Percentiles rank a stretch among this genome's conserved stretches.
Conservation (phyloP, 2,797 vertebrate genomes). For the Saxicola maurus region DNA sequence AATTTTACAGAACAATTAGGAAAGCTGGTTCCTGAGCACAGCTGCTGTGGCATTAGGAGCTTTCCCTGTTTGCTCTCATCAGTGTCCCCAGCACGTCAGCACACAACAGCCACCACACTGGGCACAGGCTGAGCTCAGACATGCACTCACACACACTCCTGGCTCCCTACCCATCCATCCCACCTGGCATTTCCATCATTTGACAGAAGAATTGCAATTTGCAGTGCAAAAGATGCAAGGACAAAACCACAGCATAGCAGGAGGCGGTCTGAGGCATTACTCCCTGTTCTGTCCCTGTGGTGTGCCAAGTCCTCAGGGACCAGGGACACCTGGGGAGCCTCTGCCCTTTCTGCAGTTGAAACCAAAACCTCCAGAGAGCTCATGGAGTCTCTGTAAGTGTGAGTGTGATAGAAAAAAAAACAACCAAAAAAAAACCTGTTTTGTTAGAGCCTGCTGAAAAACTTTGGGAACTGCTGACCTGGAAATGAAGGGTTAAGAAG, state of each 20-base stretch:
- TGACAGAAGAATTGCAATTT: neutral
- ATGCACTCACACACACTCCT: accelerated
- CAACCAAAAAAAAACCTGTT: neutral
- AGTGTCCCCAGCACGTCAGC: neutral
- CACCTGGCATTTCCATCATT: neutral
- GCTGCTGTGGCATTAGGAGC: neutral
- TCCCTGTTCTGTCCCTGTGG: neutral
- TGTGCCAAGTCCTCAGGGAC: accelerated
- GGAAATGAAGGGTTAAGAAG: neutral
- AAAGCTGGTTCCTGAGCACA: neutral
- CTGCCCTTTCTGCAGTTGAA: neutral
- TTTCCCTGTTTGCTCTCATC: neutral
- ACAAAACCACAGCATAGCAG: neutral
- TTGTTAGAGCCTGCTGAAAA: neutral
- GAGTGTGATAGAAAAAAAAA: neutral
- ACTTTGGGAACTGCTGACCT: neutral
- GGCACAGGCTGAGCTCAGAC: neutral
- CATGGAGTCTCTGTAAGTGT: neutral
- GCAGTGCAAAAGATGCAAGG: neutral
- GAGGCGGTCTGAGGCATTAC: neutral
- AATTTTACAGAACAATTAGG: neutral
- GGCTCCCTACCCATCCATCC: neutral
- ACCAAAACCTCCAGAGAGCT: neutral
- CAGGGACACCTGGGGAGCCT: neutral
- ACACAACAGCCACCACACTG: neutral